A percentile compares a stretch with the other conserved stretches of the same genome.
These are phyloP conservation scores for Tauraco hartlaubi DNA, from an alignment of 2,797 vertebrate genomes.

Conservation along the genomic window DNA sequence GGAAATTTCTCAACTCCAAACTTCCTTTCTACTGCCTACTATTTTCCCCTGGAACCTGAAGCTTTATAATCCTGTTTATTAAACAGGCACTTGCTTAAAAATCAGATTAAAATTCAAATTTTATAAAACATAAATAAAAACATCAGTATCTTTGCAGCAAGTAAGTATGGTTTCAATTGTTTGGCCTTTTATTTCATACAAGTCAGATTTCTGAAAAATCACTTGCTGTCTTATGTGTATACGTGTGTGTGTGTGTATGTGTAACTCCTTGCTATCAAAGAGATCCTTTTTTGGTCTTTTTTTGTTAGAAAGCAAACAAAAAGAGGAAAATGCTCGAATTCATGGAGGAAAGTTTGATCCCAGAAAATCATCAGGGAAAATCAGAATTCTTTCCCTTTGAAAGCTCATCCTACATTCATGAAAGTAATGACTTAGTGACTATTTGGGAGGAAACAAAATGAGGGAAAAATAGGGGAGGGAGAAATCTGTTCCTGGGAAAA, in stretches of 20 bases:
- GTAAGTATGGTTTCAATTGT: background rate
- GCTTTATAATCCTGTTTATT: background rate
- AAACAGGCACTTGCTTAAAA: background rate
- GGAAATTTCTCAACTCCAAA: background rate
- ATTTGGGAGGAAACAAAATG: background rate
- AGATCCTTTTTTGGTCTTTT: background rate
- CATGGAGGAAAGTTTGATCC: background rate
- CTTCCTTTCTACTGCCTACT: background rate
- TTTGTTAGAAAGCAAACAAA: background rate
- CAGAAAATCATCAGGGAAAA: background rate
- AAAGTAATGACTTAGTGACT: background rate
- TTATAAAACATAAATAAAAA: background rate
- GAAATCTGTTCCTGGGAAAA: background rate
- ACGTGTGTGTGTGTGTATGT: fast-evolving
- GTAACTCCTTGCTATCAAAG: background rate
- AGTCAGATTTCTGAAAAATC: background rate
- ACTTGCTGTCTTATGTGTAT: background rate
- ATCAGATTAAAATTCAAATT: background rate
- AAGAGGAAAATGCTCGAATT: background rate
- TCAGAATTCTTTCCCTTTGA: background rate
- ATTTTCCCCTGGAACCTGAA: background rate
- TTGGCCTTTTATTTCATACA: background rate
- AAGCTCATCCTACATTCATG: background rate
- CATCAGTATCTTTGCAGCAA: background rate
- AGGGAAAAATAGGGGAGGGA: background rate